Percentiles rank a stretch among this genome's conserved stretches.
These are phyloP conservation scores for Calameuta pallipes DNA, from an alignment of 2,888 invertebrate species.

Conservation along the genomic window DNA sequence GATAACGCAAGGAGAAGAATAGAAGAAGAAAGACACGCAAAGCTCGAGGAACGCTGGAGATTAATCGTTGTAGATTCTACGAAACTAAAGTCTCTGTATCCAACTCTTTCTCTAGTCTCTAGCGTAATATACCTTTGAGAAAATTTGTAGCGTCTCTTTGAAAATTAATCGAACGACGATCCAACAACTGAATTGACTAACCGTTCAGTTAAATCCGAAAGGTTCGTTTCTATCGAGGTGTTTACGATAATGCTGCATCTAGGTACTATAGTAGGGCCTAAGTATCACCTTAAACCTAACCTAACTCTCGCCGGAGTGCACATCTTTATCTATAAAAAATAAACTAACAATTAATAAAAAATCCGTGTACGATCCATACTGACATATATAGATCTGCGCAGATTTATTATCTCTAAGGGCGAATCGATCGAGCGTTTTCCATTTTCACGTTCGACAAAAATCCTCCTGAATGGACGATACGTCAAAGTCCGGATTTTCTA, in stretches of 20 bases:
- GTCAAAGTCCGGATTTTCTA: neutral
- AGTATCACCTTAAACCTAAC: conserved; percentile 30
- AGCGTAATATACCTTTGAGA: conserved; percentile 39
- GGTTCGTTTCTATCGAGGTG: conserved; percentile 41
- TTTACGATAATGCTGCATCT: conserved; percentile 26
- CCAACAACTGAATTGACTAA: conserved; percentile 23
- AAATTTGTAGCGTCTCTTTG: conserved; percentile 29
- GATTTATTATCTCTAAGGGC: neutral
- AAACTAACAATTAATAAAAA: conserved; percentile 9
- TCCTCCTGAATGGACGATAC: neutral
- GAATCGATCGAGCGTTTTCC: neutral
- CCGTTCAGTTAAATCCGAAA: conserved; percentile 37
- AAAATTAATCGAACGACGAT: conserved; percentile 17
- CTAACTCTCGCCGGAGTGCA: conserved; percentile 30
- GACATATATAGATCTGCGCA: neutral
- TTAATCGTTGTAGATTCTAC: conserved; percentile 45
- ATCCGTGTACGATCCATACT: neutral
- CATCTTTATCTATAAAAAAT: conserved; percentile 8
- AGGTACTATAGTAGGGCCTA: conserved; percentile 41
- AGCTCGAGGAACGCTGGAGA: conserved; percentile 40
- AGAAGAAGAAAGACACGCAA: conserved; percentile 9
- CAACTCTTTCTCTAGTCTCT: conserved; percentile 42
- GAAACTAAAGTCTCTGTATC: conserved; percentile 38
- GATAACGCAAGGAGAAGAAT: neutral
- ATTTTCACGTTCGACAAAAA: neutral